A percentile compares a stretch with the other conserved stretches of the same genome.
Conservation (phyloP, 2,888 invertebrate species). For the Drosophila antonietae region DNA sequence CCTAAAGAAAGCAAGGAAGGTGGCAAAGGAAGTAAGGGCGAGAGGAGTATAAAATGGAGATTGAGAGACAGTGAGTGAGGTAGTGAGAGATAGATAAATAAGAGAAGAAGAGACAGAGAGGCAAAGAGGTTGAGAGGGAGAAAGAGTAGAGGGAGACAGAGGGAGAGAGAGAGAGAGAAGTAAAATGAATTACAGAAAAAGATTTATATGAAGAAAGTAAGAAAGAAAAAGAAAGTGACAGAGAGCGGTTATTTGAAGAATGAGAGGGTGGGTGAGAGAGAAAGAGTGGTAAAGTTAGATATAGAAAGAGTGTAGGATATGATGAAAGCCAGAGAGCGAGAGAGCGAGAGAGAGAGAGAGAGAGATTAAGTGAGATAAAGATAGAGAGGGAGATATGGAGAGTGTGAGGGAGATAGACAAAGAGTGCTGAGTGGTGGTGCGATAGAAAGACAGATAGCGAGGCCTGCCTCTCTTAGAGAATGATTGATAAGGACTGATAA, state of each 20-base stretch:
- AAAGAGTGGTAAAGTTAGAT: too few species aligned
- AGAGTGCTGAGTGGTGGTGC: too few species aligned
- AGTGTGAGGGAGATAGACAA: too few species aligned
- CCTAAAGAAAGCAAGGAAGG: background rate
- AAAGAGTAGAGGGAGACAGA: background rate
- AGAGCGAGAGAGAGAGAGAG: background rate
- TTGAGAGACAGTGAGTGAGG: background rate
- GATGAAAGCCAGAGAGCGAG: background rate
- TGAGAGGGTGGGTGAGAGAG: background rate
- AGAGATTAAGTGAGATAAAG: background rate
- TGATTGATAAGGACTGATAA: too few species aligned
- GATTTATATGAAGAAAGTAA: background rate
- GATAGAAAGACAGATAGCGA: too few species aligned
- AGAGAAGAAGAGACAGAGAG: background rate
- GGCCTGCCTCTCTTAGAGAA: too few species aligned
- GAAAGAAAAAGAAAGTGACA: background rate
- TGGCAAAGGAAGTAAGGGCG: background rate
- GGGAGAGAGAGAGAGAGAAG: background rate
- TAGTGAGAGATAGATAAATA: background rate
- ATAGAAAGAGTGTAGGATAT: background rate
- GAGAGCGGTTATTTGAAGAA: background rate
- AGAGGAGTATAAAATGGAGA: too few species aligned
- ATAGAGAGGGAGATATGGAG: background rate
- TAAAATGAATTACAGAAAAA: background rate
- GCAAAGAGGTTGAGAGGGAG: too few species aligned